phyloP scores from a whole-genome alignment of 2,113 vertebrate species.

The Mandrillus leucophaeus region DNA sequence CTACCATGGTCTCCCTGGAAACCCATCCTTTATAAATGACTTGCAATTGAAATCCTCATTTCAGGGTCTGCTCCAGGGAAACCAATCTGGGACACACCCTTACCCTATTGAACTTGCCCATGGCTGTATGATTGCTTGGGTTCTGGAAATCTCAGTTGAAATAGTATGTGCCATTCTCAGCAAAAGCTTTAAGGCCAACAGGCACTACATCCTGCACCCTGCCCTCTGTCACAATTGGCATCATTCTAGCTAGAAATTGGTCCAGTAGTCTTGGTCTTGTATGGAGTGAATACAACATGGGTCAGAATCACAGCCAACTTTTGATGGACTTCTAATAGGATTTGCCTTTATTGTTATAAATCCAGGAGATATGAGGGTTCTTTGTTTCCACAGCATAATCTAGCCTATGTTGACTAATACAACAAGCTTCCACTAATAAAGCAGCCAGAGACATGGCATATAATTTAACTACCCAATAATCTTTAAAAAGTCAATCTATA shows the following conservation, averaged over 20 bases:
- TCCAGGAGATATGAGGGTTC: not conserved
- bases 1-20: not conserved
- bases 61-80: not conserved
- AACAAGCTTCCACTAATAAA: not conserved
- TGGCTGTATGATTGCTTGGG: not conserved
- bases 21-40: not conserved
- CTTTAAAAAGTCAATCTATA: not conserved
- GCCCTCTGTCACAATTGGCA: not conserved
- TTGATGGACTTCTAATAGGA: not conserved
- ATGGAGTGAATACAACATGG: too few species aligned
- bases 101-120: not conserved
- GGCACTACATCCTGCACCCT: not conserved
- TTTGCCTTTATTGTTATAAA: not conserved
- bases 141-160: not conserved
- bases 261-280: not conserved
- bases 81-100: rapidly evolving
- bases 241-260: not conserved
- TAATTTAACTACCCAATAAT: not conserved
- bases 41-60: not conserved
- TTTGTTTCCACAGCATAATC: not conserved
- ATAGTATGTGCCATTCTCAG: not conserved
- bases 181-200: not conserved
- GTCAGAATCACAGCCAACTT: not conserved
- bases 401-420: not conserved
- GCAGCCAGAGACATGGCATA: not conserved